Conservation (phyloP, 2,113 vertebrate genomes). For the Cynoglossus semilaevis region DNA sequence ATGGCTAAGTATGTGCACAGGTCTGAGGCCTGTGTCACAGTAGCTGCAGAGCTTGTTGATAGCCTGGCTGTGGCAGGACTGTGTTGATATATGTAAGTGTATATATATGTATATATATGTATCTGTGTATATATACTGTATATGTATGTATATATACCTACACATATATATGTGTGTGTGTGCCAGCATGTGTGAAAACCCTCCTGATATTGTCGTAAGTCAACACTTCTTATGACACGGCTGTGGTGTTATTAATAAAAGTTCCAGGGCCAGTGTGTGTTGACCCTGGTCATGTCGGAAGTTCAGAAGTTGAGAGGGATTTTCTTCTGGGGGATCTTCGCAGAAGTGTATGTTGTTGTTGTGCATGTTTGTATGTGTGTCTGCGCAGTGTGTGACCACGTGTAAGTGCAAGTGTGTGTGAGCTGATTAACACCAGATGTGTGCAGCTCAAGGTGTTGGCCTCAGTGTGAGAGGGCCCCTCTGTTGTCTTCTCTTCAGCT, state of each 20-base stretch:
- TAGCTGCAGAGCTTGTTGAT: no score
- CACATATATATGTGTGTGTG: conserved; percentile 7
- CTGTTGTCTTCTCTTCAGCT: conserved; percentile 38
- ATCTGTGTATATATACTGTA: not conserved
- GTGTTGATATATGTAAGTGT: no score
- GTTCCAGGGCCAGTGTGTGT: conserved; percentile 53
- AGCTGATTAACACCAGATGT: conserved; percentile 77
- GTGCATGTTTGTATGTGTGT: conserved; percentile 56
- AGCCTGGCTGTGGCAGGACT: no score
- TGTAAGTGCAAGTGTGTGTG: conserved; percentile 49
- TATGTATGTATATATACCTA: not conserved
- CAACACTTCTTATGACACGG: conserved; percentile 52
- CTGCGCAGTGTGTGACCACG: conserved; percentile 41
- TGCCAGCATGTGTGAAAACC: conserved; percentile 15
- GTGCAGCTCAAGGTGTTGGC: conserved; percentile 55
- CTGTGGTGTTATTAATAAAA: conserved; percentile 53
- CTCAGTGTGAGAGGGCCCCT: conserved; percentile 48
- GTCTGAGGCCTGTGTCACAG: no score
- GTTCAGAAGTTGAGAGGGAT: conserved; percentile 80
- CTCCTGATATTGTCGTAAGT: conserved; percentile 32
- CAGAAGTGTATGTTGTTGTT: conserved; percentile 55
- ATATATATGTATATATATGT: no score
- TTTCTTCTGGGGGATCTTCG: conserved; percentile 65
- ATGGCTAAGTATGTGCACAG: no score
- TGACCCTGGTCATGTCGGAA: conserved; percentile 78